Evolutionary conservation across 2,797 vertebrate genomes (phyloP).

Genomic region (Pseudopleuronectes americanus): DNA sequence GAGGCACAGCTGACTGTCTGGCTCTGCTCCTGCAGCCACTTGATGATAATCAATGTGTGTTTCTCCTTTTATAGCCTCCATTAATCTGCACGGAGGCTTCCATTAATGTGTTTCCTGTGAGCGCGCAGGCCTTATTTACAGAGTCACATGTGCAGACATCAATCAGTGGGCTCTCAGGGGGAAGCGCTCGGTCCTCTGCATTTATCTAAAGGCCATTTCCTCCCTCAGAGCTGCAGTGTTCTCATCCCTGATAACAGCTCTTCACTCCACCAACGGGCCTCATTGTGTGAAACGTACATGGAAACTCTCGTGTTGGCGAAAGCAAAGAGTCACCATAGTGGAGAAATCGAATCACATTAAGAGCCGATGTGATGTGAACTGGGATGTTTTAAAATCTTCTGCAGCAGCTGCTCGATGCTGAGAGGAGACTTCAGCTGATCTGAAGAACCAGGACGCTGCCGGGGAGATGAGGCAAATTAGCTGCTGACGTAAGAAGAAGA

Average conservation of each 20-base stretch:
- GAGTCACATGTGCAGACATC: constrained; percentile 45
- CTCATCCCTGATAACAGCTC: constrained; percentile 13
- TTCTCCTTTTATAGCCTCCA: constrained; percentile 21
- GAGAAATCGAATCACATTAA: too few species aligned
- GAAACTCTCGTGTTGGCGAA: too few species aligned
- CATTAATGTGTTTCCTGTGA: constrained; percentile 37
- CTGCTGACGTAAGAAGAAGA: too few species aligned
- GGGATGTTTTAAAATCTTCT: too few species aligned
- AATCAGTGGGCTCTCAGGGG: constrained; percentile 43
- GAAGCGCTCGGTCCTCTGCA: constrained; percentile 32
- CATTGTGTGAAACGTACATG: background rate
- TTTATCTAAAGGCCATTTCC: constrained; percentile 55
- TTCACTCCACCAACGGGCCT: constrained; percentile 28
- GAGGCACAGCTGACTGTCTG: background rate
- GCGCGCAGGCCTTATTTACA: constrained; percentile 40
- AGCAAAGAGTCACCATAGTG: too few species aligned
- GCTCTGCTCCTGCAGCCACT: background rate
- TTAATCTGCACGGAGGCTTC: constrained; percentile 24
- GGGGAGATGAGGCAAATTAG: background rate
- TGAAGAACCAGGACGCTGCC: too few species aligned
- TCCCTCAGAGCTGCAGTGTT: constrained; percentile 15
- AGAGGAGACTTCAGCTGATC: too few species aligned
- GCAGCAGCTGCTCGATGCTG: too few species aligned
- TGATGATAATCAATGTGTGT: constrained; percentile 22
- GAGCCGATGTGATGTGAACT: too few species aligned